These are phyloP conservation scores for Catonia carolina DNA, from an alignment of 2,888 invertebrate species.

Conservation along the genomic window DNA sequence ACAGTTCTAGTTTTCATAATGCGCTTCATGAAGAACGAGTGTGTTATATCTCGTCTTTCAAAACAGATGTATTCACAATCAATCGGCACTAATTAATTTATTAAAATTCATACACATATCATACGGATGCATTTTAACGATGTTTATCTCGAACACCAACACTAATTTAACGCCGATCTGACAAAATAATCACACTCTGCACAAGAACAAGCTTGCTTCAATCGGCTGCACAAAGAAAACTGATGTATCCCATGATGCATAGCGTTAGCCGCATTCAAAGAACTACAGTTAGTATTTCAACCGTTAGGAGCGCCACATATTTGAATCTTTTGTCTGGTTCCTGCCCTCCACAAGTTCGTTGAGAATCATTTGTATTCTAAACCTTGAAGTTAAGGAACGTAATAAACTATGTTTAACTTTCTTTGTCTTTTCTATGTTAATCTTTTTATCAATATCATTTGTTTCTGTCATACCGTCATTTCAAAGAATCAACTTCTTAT, in stretches of 20 bases:
- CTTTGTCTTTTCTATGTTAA: no score
- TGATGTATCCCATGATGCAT: constrained; percentile 24
- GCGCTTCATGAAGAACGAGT: constrained; percentile 4
- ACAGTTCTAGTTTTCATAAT: constrained; percentile 11
- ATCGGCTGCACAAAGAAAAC: constrained; percentile 27
- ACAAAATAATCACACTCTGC: constrained; percentile 1
- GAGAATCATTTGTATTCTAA: no score
- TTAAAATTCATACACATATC: constrained; percentile 2
- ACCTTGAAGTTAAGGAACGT: no score
- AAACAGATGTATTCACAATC: neutral
- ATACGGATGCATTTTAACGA: constrained; percentile 1
- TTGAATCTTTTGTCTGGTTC: neutral
- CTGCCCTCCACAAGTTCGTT: no score
- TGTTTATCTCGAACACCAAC: constrained; percentile 1
- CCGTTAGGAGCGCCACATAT: neutral
- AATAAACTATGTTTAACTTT: no score
- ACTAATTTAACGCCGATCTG: constrained; percentile 2
- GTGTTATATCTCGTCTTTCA: neutral
- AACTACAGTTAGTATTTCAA: constrained; percentile 27
- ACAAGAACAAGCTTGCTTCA: neutral
- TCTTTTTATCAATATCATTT: no score
- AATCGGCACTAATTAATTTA: neutral
- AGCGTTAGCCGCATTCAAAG: constrained; percentile 34
- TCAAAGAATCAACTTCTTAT: no score
- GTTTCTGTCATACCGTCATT: no score